Conservation (phyloP, 2,113 vertebrate species). For the Dicerorhinus sumatrensis region DNA sequence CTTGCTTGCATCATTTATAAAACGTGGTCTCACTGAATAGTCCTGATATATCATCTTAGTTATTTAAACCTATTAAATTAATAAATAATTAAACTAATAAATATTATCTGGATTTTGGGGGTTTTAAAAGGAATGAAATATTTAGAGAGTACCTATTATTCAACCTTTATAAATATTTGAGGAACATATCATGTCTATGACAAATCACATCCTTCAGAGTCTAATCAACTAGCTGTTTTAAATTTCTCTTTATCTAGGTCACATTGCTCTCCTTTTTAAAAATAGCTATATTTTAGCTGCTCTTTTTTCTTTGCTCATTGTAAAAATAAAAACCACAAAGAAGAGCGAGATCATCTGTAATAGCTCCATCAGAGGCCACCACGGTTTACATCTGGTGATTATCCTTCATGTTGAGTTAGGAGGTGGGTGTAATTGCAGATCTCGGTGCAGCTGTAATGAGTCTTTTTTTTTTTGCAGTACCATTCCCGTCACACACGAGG, state of each 20-base stretch:
- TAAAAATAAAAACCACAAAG: neutral
- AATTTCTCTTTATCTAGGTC: conserved; percentile 71
- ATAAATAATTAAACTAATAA: conserved; percentile 58
- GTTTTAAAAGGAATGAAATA: conserved; percentile 52
- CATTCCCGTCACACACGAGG: rapidly evolving
- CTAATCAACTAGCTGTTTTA: conserved; percentile 49
- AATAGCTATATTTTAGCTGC: conserved; percentile 40
- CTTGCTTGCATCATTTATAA: neutral
- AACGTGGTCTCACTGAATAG: neutral
- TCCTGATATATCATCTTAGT: neutral
- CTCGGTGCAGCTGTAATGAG: neutral
- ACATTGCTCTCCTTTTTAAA: conserved; percentile 51
- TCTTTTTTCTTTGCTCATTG: neutral
- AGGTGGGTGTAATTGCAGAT: neutral
- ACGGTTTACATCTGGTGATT: neutral
- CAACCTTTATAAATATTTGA: conserved; percentile 55
- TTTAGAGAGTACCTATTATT: conserved; percentile 66
- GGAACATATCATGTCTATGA: neutral
- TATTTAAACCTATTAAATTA: conserved; percentile 47
- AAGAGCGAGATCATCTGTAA: neutral
- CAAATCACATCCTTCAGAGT: conserved; percentile 61
- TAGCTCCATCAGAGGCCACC: neutral
- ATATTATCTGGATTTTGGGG: neutral
- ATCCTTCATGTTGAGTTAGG: neutral
- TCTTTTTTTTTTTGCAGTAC: too few relatives aligned